Percentiles rank a stretch among this genome's conserved stretches.
phyloP scores from a whole-genome alignment of 2,113 vertebrate genomes.

The Pelvicachromis taeniatus region DNA sequence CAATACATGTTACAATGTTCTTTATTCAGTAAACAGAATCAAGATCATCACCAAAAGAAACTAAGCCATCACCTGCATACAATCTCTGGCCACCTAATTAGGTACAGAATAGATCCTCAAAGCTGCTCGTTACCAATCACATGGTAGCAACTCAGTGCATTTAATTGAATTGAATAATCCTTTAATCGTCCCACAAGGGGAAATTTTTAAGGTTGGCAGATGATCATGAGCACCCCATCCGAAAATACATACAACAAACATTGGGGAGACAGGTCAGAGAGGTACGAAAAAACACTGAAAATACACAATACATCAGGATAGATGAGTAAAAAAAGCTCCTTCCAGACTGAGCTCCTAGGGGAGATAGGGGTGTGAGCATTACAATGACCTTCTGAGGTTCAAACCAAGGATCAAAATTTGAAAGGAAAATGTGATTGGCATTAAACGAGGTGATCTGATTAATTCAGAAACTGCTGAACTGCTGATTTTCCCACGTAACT shows the following conservation, averaged over 20 bases:
- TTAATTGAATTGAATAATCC: too few species aligned
- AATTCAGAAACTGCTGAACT: not conserved
- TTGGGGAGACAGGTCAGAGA: too few species aligned
- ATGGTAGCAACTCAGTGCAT: not conserved
- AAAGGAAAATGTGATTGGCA: not conserved
- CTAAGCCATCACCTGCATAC: not conserved
- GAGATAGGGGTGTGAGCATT: not conserved
- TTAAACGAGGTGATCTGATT: not conserved
- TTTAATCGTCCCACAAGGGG: too few species aligned
- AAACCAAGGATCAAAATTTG: not conserved
- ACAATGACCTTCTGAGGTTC: not conserved
- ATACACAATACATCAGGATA: too few species aligned
- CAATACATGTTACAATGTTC: not conserved
- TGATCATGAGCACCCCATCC: too few species aligned
- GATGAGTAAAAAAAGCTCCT: too few species aligned
- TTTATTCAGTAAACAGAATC: not conserved
- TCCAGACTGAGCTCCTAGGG: too few species aligned
- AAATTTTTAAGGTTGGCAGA: too few species aligned
- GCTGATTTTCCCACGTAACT: not conserved
- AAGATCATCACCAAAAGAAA: not conserved
- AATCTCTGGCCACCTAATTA: not conserved
- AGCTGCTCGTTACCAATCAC: not conserved
- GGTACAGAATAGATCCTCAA: not conserved
- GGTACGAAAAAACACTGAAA: too few species aligned
- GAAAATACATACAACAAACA: too few species aligned